Percentiles rank a stretch among this genome's conserved stretches.
Evolutionary conservation across 2,888 invertebrate species (phyloP).

Genomic region (Theretra japonica): DNA sequence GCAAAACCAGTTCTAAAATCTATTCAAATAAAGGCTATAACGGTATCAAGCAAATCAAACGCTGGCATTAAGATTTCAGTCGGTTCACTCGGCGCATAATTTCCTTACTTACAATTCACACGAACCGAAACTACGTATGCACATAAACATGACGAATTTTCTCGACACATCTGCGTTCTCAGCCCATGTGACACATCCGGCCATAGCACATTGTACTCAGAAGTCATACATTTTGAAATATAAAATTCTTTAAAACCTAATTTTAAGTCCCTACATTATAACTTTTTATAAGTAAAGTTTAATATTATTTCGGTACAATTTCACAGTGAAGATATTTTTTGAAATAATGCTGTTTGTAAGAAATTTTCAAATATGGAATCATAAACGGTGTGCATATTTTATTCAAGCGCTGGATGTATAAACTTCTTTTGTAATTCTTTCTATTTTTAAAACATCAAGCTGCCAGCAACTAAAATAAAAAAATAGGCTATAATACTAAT

Average conservation of each 20-base stretch:
- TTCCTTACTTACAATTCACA: constrained; percentile 35
- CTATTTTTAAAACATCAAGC: not conserved
- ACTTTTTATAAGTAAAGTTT: not conserved
- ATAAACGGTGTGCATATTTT: no score
- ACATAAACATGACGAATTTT: constrained; percentile 40
- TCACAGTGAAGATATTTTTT: no score
- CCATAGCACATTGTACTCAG: constrained; percentile 26
- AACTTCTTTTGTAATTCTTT: no score
- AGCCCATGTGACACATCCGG: constrained; percentile 43
- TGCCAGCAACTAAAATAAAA: not conserved
- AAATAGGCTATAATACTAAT: not conserved
- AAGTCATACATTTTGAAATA: not conserved
- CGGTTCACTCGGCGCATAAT: constrained; percentile 19
- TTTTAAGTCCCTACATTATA: no score
- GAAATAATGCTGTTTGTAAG: no score
- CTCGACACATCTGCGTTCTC: constrained; percentile 39
- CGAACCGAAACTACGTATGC: constrained; percentile 31
- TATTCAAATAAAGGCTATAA: not conserved
- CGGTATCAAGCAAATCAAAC: constrained; percentile 7
- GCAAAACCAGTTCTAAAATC: not conserved
- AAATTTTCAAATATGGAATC: no score
- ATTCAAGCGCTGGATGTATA: no score
- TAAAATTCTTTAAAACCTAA: not conserved
- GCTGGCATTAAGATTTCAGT: constrained; percentile 10
- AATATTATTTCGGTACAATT: not conserved